These are phyloP conservation scores for Camponotus vicinus DNA, from an alignment of 1,140 invertebrate genomes.

Conservation along the genomic window DNA sequence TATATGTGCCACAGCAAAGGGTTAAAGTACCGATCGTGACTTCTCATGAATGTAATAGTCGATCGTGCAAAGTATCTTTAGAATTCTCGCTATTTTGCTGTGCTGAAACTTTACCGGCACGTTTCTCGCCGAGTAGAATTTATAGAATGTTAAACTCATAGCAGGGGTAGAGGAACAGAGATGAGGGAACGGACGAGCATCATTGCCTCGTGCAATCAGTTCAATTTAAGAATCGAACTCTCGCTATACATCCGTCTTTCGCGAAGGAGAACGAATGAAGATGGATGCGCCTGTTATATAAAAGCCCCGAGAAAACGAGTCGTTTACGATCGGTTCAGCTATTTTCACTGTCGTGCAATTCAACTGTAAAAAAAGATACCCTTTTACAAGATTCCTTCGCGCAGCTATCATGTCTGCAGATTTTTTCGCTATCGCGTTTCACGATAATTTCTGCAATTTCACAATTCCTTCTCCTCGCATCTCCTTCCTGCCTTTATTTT, in stretches of 20 bases:
- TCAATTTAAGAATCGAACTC: constrained; percentile 5
- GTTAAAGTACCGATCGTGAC: background rate
- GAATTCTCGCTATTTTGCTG: background rate
- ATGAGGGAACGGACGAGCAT: background rate
- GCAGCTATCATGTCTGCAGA: background rate
- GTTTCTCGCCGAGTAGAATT: constrained; percentile 19
- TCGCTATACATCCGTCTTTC: constrained; percentile 25
- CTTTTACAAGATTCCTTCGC: background rate
- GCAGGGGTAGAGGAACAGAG: background rate
- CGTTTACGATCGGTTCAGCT: constrained; percentile 19
- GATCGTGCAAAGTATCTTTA: constrained; percentile 26
- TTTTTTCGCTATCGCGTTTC: background rate
- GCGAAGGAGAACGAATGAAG: constrained; percentile 10
- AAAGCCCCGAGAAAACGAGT: constrained; percentile 4
- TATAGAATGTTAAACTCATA: constrained; percentile 34
- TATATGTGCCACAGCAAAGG: background rate
- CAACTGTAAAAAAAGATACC: constrained; percentile 5
- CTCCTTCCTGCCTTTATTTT: too few species aligned
- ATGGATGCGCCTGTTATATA: constrained; percentile 33
- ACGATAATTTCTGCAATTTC: background rate
- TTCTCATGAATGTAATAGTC: background rate
- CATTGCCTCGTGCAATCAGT: background rate
- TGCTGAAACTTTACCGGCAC: background rate
- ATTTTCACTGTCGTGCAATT: constrained; percentile 11
- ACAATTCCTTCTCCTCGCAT: too few species aligned